phyloP scores from a whole-genome alignment of 2,113 vertebrate genomes.

The Zosterops hypoxanthus region DNA sequence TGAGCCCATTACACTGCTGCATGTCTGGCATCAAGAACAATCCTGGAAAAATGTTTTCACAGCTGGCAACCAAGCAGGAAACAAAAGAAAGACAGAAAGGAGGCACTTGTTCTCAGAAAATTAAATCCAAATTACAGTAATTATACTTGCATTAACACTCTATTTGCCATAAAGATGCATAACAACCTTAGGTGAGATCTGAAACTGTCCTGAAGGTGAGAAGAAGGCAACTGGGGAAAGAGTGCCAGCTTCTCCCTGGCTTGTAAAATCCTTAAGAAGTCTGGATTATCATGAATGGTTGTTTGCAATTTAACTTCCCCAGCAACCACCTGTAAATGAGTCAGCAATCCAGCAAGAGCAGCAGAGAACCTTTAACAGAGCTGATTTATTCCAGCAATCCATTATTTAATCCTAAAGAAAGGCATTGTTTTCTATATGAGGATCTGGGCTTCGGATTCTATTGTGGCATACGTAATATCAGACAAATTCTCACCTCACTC shows the following conservation, averaged over 20 bases:
- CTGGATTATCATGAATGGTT: background rate
- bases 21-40: background rate
- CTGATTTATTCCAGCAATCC: background rate
- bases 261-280: background rate
- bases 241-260: background rate
- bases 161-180: background rate
- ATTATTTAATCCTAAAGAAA: background rate
- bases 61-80: conserved; percentile 1
- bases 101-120: conserved; percentile 10
- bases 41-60: conserved; percentile 2
- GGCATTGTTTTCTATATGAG: background rate
- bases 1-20: background rate
- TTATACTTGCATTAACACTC: conserved; percentile 15
- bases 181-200: background rate
- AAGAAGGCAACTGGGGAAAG: background rate
- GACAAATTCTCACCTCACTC: background rate
- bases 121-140: conserved; percentile 28
- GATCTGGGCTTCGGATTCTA: background rate
- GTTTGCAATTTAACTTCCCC: background rate
- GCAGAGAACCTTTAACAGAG: background rate
- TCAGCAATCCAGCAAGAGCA: background rate
- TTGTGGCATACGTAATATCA: background rate
- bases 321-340: background rate
- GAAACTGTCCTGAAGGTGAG: background rate
- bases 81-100: conserved; percentile 36